A percentile compares a stretch with the other conserved stretches of the same genome.
Evolutionary conservation across 37 sponge, comb jelly and placozoan species (phyloP).

Genomic region (Spongilla lacustris): DNA sequence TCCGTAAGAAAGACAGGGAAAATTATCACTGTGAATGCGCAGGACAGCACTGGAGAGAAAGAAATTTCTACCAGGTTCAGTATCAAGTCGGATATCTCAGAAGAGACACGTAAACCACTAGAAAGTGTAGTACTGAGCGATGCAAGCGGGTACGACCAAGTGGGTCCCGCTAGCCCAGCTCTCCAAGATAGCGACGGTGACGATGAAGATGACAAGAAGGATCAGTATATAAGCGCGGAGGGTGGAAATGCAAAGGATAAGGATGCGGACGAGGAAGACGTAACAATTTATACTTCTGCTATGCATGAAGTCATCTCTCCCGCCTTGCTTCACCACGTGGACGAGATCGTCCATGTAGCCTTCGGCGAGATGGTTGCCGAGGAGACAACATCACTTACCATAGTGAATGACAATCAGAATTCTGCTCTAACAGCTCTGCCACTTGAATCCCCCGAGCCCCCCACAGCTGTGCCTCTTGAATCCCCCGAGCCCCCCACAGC

Average conservation of each 20-base stretch:
- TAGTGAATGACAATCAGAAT: not conserved
- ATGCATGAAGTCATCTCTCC: not conserved
- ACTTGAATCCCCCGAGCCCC: no score
- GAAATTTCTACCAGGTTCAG: not conserved
- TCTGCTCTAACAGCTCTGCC: not conserved
- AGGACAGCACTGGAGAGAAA: not conserved
- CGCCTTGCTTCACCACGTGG: not conserved
- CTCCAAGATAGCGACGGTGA: not conserved
- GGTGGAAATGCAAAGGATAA: not conserved
- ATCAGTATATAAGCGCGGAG: not conserved
- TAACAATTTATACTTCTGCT: no score
- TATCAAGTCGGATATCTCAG: not conserved
- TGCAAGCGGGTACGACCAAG: constrained; percentile 12
- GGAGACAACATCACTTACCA: not conserved
- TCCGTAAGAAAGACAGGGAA: not conserved
- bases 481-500: no score
- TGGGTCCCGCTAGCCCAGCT: not conserved
- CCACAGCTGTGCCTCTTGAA: no score
- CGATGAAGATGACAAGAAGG: not conserved
- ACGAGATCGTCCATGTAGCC: not conserved
- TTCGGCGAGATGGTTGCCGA: not conserved
- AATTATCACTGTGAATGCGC: not conserved
- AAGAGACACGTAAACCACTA: not conserved
- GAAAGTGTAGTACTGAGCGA: not conserved
- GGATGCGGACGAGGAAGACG: not conserved